Percentiles rank a stretch among this genome's conserved stretches.
Conservation (phyloP, 2,888 invertebrate genomes). For the Agrochola lychnidis region DNA sequence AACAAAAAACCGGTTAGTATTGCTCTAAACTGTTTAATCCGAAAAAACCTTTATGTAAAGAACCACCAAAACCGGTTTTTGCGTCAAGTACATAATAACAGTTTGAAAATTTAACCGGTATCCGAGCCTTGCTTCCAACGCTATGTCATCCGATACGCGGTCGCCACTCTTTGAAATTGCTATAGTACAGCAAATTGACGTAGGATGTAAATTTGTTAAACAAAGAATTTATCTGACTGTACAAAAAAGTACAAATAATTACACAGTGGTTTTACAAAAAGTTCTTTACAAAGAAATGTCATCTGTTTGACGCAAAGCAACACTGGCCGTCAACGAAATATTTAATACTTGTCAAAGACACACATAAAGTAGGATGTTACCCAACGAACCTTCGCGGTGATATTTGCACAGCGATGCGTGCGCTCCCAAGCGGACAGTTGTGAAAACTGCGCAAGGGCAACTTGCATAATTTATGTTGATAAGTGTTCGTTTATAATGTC, state of each 20-base stretch:
- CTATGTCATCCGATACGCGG: too few relatives aligned
- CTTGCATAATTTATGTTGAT: conserved; percentile 42
- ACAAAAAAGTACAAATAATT: neutral
- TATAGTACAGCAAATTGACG: too few relatives aligned
- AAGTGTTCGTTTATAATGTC: conserved; percentile 29
- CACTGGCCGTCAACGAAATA: conserved; percentile 19
- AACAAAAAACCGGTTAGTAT: too few relatives aligned
- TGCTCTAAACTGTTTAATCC: too few relatives aligned
- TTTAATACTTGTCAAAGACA: conserved; percentile 44
- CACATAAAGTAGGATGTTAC: conserved; percentile 48
- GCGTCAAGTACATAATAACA: too few relatives aligned
- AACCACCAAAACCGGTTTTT: too few relatives aligned
- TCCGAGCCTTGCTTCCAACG: too few relatives aligned
- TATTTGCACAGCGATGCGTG: conserved; percentile 52
- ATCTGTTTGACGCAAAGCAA: conserved; percentile 12
- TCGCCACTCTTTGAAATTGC: too few relatives aligned
- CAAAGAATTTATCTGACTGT: neutral
- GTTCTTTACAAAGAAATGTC: neutral
- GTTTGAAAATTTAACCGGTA: too few relatives aligned
- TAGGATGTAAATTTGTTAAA: neutral
- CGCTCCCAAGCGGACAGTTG: conserved; percentile 57
- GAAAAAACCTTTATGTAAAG: too few relatives aligned
- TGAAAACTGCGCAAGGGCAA: conserved; percentile 61
- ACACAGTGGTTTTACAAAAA: neutral
- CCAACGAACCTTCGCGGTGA: conserved; percentile 44